Conservation (phyloP, 2,797 vertebrate species). For the Fratercula arctica region DNA sequence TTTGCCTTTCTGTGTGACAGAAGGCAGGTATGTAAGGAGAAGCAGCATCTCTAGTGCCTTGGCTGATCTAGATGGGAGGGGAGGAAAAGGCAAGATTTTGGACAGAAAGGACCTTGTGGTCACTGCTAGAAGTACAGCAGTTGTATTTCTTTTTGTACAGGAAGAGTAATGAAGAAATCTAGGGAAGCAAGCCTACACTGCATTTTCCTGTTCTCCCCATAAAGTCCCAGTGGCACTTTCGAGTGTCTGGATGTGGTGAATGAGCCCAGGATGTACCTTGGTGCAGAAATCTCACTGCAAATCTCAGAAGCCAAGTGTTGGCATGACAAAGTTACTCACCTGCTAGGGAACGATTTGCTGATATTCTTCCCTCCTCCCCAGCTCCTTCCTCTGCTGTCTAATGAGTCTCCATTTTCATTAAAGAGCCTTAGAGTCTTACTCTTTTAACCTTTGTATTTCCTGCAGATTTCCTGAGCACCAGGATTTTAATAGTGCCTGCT, state of each 20-base stretch:
- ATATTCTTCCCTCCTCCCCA: background rate
- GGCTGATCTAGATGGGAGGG: background rate
- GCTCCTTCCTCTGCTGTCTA: background rate
- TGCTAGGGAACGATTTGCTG: background rate
- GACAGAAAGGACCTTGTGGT: background rate
- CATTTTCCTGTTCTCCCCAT: background rate
- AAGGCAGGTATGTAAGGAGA: background rate
- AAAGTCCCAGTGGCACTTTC: background rate
- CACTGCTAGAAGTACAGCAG: background rate
- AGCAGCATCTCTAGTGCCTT: background rate
- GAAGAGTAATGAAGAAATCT: background rate
- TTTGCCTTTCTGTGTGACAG: background rate
- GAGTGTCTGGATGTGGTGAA: background rate
- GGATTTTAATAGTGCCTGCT: conserved; percentile 18
- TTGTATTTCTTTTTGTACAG: background rate
- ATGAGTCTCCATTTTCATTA: background rate
- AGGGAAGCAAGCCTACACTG: background rate
- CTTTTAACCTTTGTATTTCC: conserved; percentile 23
- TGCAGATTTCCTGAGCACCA: conserved; percentile 14
- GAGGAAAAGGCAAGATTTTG: background rate
- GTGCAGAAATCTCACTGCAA: background rate
- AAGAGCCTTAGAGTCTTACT: background rate
- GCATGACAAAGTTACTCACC: background rate
- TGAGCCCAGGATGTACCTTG: background rate
- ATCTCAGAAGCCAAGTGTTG: background rate